Percentiles rank a stretch among this genome's conserved stretches.
phyloP scores from a whole-genome alignment of 2,888 invertebrate genomes.

The Cosmorhoe ocellata region DNA sequence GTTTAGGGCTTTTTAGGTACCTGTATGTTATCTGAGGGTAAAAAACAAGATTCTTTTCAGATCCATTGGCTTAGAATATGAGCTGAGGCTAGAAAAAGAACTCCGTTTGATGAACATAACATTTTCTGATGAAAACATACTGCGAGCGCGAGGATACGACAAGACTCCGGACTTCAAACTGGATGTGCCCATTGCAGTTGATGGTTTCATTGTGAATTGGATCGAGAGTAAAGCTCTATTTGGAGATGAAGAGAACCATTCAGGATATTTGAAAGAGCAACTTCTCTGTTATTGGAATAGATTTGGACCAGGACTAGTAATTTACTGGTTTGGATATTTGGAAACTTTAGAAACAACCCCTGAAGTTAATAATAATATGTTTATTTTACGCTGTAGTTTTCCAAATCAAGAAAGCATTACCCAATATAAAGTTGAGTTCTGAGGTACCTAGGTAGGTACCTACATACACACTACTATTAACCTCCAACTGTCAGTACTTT shows the following conservation, averaged over 20 bases:
- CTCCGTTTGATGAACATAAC: conserved; percentile 75
- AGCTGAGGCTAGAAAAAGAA: conserved; percentile 86
- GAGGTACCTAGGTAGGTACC: conserved; percentile 6
- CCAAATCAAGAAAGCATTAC: conserved; percentile 76
- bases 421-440: conserved; percentile 66
- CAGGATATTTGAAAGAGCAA: conserved; percentile 91
- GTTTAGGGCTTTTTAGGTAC: too few species aligned
- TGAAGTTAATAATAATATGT: conserved; percentile 84
- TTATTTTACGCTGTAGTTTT: conserved; percentile 80
- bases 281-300: conserved; percentile 95
- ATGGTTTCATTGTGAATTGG: conserved; percentile 95
- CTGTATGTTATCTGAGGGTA: not conserved
- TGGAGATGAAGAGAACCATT: conserved; percentile 92
- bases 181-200: conserved; percentile 92
- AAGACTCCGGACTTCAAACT: conserved; percentile 97
- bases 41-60: conserved; percentile 58
- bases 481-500: too few species aligned
- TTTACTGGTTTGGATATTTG: conserved; percentile 97
- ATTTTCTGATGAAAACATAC: conserved; percentile 88
- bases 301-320: conserved; percentile 96
- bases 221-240: conserved; percentile 98
- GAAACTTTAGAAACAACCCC: conserved; percentile 86
- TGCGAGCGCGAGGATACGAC: conserved; percentile 93
- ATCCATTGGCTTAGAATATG: conserved; percentile 93
- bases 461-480: too few species aligned